Conservation (phyloP, 2,888 invertebrate species). For the Spilosoma lubricipeda region DNA sequence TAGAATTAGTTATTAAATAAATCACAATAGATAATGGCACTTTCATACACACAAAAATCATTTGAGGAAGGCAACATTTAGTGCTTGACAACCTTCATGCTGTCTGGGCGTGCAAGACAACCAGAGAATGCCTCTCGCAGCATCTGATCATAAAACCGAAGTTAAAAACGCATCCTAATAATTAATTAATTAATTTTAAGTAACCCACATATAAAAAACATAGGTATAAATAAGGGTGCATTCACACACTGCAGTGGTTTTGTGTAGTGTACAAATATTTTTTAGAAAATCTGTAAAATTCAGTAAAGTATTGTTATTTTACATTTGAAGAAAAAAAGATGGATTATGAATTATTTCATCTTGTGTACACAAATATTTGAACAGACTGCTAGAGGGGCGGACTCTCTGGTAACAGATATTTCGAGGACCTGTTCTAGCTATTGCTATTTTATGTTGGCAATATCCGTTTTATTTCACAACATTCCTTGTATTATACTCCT, state of each 20-base stretch:
- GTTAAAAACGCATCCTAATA: not conserved
- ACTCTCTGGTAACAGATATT: too few relatives aligned
- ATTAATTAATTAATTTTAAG: not conserved
- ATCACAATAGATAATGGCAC: constrained; percentile 52
- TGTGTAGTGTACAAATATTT: not conserved
- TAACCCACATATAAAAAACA: not conserved
- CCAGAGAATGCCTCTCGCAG: not conserved
- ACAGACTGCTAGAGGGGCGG: too few relatives aligned
- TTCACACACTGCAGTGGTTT: not conserved
- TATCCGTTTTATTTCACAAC: too few relatives aligned
- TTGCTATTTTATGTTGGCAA: too few relatives aligned
- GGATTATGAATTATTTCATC: not conserved
- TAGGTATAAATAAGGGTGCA: not conserved
- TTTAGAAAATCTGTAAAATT: not conserved
- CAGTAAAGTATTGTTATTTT: too few relatives aligned
- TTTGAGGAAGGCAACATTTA: not conserved
- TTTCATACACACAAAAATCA: constrained; percentile 33
- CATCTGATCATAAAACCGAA: not conserved
- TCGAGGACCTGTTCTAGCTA: too few relatives aligned
- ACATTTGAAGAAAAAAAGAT: too few relatives aligned
- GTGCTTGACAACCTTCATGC: not conserved
- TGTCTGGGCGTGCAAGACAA: not conserved
- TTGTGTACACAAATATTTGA: not conserved
- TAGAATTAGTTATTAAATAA: constrained; percentile 50
- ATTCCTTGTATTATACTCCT: too few relatives aligned